Evolutionary conservation across 2,888 invertebrate species (phyloP).

Genomic region (Hipparchia semele): DNA sequence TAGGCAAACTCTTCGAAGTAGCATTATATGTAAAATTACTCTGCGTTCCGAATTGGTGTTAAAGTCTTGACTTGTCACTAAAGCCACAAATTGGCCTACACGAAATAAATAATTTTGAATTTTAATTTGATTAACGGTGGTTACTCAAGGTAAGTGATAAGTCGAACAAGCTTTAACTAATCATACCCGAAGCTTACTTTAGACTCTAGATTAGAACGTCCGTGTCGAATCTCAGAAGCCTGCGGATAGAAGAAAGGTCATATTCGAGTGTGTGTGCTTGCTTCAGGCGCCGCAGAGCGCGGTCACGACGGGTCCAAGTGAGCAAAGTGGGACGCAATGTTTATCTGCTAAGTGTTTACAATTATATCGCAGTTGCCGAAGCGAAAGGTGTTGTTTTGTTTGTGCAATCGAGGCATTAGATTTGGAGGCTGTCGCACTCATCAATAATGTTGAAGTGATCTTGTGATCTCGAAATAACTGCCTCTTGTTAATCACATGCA

Average conservation of each 20-base stretch:
- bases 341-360: background rate
- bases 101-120: too few relatives aligned
- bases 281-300: background rate
- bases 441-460: slow-evolving; percentile 6
- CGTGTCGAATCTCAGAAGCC: background rate
- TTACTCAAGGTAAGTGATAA: too few relatives aligned
- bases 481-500: too few relatives aligned
- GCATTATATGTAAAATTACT: too few relatives aligned
- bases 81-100: background rate
- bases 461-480: too few relatives aligned
- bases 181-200: background rate
- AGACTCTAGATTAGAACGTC: background rate
- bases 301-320: background rate
- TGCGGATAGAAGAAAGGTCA: slow-evolving; percentile 2
- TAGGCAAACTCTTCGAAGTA: too few relatives aligned
- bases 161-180: too few relatives aligned
- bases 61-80: background rate
- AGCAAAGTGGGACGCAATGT: slow-evolving; percentile 1
- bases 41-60: background rate
- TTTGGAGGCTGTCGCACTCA: slow-evolving; percentile 7
- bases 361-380: slow-evolving; percentile 1
- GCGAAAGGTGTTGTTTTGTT: slow-evolving; percentile 20
- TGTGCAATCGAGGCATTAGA: slow-evolving; percentile 15
- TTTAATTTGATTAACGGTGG: too few relatives aligned
- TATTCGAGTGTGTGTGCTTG: background rate